Conservation (phyloP, 1,140 invertebrate species). For the Aleiodes sp. region DNA sequence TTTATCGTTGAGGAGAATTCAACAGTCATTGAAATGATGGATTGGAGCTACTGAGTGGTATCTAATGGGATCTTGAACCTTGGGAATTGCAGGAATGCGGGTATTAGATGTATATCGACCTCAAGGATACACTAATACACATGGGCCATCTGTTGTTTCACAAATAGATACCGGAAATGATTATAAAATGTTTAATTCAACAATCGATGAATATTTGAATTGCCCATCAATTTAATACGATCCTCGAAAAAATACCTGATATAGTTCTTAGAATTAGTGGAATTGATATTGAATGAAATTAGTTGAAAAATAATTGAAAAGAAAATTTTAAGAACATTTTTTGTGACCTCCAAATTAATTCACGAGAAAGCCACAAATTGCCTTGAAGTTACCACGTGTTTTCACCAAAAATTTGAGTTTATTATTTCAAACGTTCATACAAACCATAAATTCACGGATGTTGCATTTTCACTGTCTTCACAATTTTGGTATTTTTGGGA, state of each 20-base stretch:
- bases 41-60: background rate
- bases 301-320: background rate
- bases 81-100: background rate
- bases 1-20: no score
- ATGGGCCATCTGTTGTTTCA: conserved; percentile 7
- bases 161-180: conserved; percentile 11
- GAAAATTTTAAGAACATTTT: no score
- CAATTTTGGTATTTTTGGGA: background rate
- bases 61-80: background rate
- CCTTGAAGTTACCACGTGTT: conserved; percentile 4
- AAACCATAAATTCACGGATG: conserved; percentile 13
- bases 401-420: background rate
- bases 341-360: background rate
- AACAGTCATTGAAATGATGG: background rate
- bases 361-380: conserved; percentile 13
- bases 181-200: background rate
- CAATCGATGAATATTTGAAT: no score
- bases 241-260: no score
- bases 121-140: background rate
- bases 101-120: background rate
- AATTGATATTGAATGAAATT: no score
- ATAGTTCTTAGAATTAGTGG: no score
- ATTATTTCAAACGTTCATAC: conserved; percentile 7
- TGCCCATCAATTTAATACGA: no score
- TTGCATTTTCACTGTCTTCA: background rate